Conservation (phyloP, 2,797 vertebrate species). For the Eulemur albifrons region DNA sequence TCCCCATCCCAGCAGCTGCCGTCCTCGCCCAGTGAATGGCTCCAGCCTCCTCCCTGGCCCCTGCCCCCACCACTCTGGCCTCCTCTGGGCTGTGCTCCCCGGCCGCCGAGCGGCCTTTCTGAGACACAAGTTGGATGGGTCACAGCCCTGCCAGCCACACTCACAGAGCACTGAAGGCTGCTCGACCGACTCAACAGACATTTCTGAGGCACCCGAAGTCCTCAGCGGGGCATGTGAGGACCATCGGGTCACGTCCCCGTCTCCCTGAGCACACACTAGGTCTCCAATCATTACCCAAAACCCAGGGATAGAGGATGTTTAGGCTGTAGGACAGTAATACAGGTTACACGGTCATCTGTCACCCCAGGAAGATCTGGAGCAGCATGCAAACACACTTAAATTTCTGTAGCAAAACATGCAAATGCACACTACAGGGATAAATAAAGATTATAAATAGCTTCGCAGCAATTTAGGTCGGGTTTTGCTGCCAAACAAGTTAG, state of each 20-base stretch:
- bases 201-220: not conserved
- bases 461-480: not conserved
- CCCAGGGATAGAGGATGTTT: not conserved
- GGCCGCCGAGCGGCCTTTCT: fast-evolving
- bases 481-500: not conserved
- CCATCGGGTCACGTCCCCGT: fast-evolving
- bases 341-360: not conserved
- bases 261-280: not conserved
- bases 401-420: not conserved
- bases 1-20: fast-evolving
- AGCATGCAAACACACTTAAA: not conserved
- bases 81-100: not conserved
- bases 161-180: not conserved
- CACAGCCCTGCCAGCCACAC: not conserved
- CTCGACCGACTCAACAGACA: not conserved
- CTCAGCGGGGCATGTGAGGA: not conserved
- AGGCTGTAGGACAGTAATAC: not conserved
- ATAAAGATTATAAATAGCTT: not conserved
- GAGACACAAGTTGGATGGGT: not conserved
- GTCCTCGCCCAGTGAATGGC: not conserved
- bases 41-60: not conserved
- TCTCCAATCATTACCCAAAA: not conserved
- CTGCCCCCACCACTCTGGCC: not conserved
- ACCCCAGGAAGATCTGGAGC: not conserved
- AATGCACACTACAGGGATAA: not conserved